Base-by-base conservation (phyloP, 2,888 invertebrate genomes). In the Lycia hirtaria region DNA sequence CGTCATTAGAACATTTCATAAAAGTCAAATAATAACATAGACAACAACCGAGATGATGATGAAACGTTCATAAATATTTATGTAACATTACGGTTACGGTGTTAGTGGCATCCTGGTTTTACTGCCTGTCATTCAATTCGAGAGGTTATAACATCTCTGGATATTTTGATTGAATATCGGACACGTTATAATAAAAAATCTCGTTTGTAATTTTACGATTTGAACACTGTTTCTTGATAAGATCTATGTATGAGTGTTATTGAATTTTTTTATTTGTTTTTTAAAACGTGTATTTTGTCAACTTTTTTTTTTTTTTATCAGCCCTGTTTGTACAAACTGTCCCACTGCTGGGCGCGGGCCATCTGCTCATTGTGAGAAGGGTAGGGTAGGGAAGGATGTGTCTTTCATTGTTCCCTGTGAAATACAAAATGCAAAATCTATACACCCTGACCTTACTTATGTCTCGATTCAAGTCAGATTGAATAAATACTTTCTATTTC, bases 61-160 rank as follows among this genome's bases (percentile, higher is more conserved):
- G n/a, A n/a, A 15, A 15, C 14, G 15, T 33, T 15, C 15, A 4
- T 19, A 20, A 19, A 10, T 30, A n/a, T 30, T n/a, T 14, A 19
- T 12, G 30, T 37, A 54, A 51, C 56, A 35, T 7, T 40, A 28
- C 60, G 49, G 66, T 7, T 40, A 28, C 60, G 49, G 66, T 68
- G 65, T 68, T 41, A 66, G 20, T 38, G 28, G n/a, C 30, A 38
- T 19, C 19, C 53, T 19, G 14, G 40, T 67, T 67, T 67, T 67
- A 67, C 65, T 32, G 55, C 41, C 60, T 67, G 63, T 67, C 69
- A 68, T 64, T 69, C 68, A 62, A 63, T 60, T 63, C 40, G 56
- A 60, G 56, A 40, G 56, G 59, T 56, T 67, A 63, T 67, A 59
- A 60, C 64, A 59, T 50, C 7, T 55, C 50, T 50, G 58, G 54